phyloP scores from a whole-genome alignment of 2,797 vertebrate genomes.

The Benthosema pterotum region DNA sequence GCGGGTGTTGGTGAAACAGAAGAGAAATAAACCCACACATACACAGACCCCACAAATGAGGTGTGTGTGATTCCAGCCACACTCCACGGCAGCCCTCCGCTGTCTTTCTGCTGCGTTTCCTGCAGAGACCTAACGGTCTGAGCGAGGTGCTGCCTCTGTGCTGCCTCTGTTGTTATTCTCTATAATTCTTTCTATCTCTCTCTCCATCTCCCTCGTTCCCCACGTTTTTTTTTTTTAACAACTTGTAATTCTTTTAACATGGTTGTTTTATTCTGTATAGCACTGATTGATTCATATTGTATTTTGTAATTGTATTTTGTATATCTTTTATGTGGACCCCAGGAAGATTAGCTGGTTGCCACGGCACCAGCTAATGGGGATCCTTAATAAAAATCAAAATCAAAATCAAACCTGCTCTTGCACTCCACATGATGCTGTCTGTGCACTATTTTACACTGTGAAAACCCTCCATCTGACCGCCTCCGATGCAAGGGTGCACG shows the following conservation, averaged over 20 bases:
- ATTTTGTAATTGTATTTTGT: no score
- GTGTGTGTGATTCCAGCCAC: not conserved
- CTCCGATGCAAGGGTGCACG: no score
- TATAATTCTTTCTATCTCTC: not conserved
- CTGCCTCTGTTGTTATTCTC: not conserved
- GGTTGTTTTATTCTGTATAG: no score
- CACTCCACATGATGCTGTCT: not conserved
- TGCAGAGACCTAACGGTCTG: not conserved
- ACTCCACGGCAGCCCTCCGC: not conserved
- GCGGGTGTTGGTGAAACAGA: no score
- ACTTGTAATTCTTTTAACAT: no score
- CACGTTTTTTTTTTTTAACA: no score
- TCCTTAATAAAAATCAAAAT: no score
- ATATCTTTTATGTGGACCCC: no score
- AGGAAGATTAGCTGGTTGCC: no score
- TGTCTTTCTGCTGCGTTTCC: not conserved
- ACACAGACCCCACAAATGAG: not conserved
- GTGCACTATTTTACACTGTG: not conserved
- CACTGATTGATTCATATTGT: no score
- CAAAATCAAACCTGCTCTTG: conserved; percentile 1
- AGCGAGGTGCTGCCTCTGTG: not conserved
- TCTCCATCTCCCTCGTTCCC: not conserved
- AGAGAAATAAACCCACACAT: not conserved
- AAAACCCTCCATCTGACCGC: no score
- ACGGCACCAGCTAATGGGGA: no score